Evolutionary conservation across 2,888 invertebrate genomes (phyloP), one percentile per base, ranked within the genome.

Genomic region (Lampropteryx suffumata): DNA sequence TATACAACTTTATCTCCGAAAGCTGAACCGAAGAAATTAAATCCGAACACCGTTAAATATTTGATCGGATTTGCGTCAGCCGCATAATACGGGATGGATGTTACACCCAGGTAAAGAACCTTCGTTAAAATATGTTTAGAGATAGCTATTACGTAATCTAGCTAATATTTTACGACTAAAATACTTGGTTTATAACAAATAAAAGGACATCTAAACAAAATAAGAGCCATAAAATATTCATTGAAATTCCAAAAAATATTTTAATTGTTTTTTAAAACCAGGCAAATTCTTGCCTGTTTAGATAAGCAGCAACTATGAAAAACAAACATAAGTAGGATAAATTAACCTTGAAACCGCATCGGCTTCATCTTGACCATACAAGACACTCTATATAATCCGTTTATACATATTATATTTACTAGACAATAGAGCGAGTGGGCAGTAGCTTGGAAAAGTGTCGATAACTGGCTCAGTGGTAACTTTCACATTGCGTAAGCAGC

Each of bases 21-120:
- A 77, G 76, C 71, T 72, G 72, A 79, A 71, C 67, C 64, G 68
- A 69, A 66, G 67, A 64, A 24, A 69, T 68, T 64, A 73, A 81
- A 79, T 74, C 71, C 66, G 67, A 67, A 81, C 74, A 78, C 83
- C 85, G 82, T 88, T 84, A 82, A 87, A 84, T 80, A 78, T 81
- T 80, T 84, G 80, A 85, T 84, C 80, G 85, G 89, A 84, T 89
- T 86, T 84, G 73, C 71, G 89, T 88, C 88, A 79, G 68, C 64
- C 71, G 10, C 33, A 21, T 73, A 24, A 73, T 78, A 78, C 59
- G 62, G 60, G 61, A 63, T 52, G 50, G 56, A 65, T 53, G 61
- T 65, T 64, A 63, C 66, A 50, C 53, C 26, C 49, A 61, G 62
- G 68, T 65, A 67, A n/a, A n/a, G n/a, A n/a, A n/a, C 63, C 64